Conservation (phyloP, 2,888 invertebrate genomes). For the Charanyca ferruginea region DNA sequence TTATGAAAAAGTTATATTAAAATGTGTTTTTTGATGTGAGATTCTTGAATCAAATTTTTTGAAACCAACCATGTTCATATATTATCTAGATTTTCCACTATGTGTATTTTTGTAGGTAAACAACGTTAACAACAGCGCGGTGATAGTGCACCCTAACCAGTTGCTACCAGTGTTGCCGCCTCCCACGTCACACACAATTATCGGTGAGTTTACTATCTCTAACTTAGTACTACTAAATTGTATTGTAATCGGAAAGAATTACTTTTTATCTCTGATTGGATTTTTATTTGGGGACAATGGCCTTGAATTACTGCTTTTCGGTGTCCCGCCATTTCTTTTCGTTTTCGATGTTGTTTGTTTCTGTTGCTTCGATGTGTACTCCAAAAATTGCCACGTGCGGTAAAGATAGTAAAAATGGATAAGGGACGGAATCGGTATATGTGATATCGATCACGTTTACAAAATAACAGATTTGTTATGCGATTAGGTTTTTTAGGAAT, state of each 20-base stretch:
- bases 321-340: constrained; percentile 2
- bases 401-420: not conserved
- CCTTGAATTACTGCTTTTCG: constrained; percentile 3
- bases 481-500: not conserved
- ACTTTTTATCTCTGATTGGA: constrained; percentile 30
- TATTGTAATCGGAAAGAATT: constrained; percentile 8
- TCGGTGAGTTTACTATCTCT: constrained; percentile 77
- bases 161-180: constrained; percentile 94
- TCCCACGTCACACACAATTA: constrained; percentile 87
- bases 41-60: too few species aligned
- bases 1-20: too few species aligned
- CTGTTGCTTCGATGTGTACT: not conserved
- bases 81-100: not conserved
- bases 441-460: constrained; percentile 17
- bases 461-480: not conserved
- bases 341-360: constrained; percentile 6
- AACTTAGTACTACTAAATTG: not conserved
- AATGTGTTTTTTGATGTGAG: too few species aligned
- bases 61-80: not conserved
- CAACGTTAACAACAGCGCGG: constrained; percentile 90
- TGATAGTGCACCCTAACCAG: constrained; percentile 96
- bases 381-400: not conserved
- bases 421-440: not conserved
- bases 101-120: constrained; percentile 73
- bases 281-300: constrained; percentile 22